Base-by-base conservation (phyloP, 2,797 vertebrate genomes). In the Cottoperca gobio region DNA sequence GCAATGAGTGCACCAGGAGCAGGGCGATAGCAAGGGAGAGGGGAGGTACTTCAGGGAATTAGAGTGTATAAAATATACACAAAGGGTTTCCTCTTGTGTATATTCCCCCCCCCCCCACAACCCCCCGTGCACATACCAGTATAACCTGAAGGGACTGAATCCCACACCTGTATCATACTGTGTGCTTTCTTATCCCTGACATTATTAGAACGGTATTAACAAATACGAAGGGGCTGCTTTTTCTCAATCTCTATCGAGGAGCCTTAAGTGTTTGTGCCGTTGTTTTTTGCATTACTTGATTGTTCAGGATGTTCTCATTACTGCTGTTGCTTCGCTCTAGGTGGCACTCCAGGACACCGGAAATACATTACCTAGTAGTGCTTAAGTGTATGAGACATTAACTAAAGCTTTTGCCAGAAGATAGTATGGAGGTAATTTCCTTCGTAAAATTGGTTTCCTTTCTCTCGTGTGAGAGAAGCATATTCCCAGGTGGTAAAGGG, bases 1-100 rank as follows among this genome's bases (percentile, higher is more conserved):
- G 86, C 93, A 90, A 91, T 91, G 88, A 91, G 84, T 85, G 86
- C 85, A 90, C 81, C 76, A 87, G 74, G 81, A 85, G 81, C 85
- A 84, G 72, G 14, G 61, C 76, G 70, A 67, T 77, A 80, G 84
- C 62, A 58, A 63, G 73, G 60, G 72, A 84, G 78, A 73, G 59
- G 73, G 78, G 72, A 80, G 71, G 76, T 84, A 87, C 87, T 88
- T 91, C 43, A 67, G 89, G 83, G 92, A 89, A 90, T 89, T 86
- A 76, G 57, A 86, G 80, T 81, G 78, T 92, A 92, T 91, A 88
- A 90, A 91, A 92, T 91, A 87, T 76, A 92, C 89, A 90, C 87
- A 89, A 75, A 78, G 14, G 75, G 63, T 86, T 89, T 87, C 76
- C 89, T 89, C 89, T 81, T 84, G 89, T 85, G 88, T 78, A 71